Base-by-base conservation (phyloP, 2,113 vertebrate genomes). In the Hydrochoerus hydrochaeris region DNA sequence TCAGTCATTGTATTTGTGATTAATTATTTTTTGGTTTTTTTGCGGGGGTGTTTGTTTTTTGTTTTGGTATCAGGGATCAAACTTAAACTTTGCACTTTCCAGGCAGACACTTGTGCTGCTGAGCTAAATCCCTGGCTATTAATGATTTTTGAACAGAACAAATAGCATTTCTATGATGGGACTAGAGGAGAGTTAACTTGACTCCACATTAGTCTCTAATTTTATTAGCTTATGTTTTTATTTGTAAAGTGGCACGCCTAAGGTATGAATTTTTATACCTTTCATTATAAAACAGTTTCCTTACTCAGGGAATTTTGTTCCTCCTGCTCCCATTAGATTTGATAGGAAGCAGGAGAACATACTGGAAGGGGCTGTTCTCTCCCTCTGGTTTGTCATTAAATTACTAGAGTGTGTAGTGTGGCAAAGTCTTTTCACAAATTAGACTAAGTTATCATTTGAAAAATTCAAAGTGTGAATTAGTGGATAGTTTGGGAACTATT, bases 231-330 rank as follows among this genome's bases (percentile, higher is more conserved):
- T 71, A 7, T 85, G 28, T 62, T 83, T 95, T 95, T 86, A 80
- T 81, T 85, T 84, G 3, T 78, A 63, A 85, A 63, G 16, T 52
- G 54, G 22, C 32, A 80, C 49, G 58, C 65, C 13, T 58, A 69
- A 95, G 10, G 9, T 89, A 3, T 41, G 73, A 69, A 30, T 52
- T 85, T 92, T 85, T 80, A 65, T 91, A 44, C 30, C 10, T 41
- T 89, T 95, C 46, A 52, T 90, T 92, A 83, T 89, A 89, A 83
- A 89, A 63, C 82, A 78, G 63, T 71, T 89, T 96, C 81, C 73
- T 77, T 52, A 32, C 20, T 82, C 12, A n/a, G 28, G 38, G 14
- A 75, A 16, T 69, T 49, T 32, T 80, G 4, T 11, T 54, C 10
- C 32, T 54, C 32, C n/a, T 57, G 3, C 24, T 93, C 22, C 46